Conservation (phyloP, 1,140 invertebrate genomes). For the Ostrea denselamellosa region DNA sequence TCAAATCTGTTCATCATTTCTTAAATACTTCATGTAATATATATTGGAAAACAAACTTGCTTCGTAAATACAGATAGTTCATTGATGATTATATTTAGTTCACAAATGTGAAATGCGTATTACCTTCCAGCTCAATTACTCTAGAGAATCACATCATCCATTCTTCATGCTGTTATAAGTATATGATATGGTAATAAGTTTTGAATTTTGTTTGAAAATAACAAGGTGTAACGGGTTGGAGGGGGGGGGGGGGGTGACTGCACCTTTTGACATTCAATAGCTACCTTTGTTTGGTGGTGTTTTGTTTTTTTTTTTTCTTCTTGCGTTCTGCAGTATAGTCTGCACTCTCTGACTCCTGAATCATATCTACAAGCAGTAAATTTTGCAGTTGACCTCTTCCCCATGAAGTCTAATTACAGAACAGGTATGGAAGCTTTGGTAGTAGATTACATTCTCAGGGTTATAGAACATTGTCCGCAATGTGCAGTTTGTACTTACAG, state of each 20-base stretch:
- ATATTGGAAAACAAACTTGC: not conserved
- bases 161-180: conserved; percentile 2
- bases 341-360: conserved; percentile 28
- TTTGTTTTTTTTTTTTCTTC: not conserved
- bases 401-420: too few species aligned
- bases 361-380: not conserved
- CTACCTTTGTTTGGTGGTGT: not conserved
- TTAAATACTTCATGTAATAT: not conserved
- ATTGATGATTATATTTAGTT: not conserved
- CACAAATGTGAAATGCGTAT: not conserved
- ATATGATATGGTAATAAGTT: conserved; percentile 13
- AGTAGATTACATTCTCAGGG: too few species aligned
- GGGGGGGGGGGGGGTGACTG: not conserved
- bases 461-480: too few species aligned
- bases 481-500: too few species aligned
- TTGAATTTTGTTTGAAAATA: conserved; percentile 8
- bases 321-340: not conserved
- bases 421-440: too few species aligned
- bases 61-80: not conserved
- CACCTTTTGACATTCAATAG: conserved; percentile 16
- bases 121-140: not conserved
- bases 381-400: not conserved
- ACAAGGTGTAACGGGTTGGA: not conserved
- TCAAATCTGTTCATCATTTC: not conserved
- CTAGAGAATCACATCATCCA: conserved; percentile 18